phyloP scores from a whole-genome alignment of 2,797 vertebrate species.

The Discoglossus pictus region DNA sequence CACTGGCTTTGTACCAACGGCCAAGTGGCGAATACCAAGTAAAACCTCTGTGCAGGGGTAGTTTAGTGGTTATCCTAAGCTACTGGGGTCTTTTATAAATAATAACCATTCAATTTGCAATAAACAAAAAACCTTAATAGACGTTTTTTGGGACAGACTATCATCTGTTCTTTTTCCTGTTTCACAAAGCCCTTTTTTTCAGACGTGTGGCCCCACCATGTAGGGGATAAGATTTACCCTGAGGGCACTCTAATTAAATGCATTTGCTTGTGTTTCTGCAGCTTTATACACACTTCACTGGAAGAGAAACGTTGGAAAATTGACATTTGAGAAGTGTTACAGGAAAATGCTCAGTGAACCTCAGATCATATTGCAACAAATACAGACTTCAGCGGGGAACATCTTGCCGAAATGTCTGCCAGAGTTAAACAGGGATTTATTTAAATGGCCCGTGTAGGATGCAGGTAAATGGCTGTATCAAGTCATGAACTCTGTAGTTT shows the following conservation, averaged over 20 bases:
- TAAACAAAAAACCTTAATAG: neutral
- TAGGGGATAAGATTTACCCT: conserved; percentile 30
- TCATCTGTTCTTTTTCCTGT: conserved; percentile 1
- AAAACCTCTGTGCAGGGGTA: neutral
- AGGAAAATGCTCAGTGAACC: conserved; percentile 43
- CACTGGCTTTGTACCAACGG: no score
- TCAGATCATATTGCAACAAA: conserved; percentile 38
- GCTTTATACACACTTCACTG: conserved; percentile 44
- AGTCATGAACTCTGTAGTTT: no score
- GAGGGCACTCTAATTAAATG: conserved; percentile 45
- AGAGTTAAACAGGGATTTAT: conserved; percentile 31
- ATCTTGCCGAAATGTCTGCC: neutral
- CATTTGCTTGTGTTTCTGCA: conserved; percentile 43
- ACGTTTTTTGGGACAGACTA: conserved; percentile 8
- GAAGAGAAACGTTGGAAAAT: conserved; percentile 41
- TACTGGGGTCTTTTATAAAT: neutral
- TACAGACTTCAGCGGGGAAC: conserved; percentile 26
- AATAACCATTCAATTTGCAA: neutral
- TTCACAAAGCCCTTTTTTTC: conserved; percentile 27
- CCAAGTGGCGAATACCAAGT: no score
- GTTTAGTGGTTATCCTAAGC: neutral
- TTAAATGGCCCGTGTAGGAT: no score
- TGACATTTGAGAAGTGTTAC: conserved; percentile 46
- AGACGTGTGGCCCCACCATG: conserved; percentile 5
- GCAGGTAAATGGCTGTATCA: no score